Evolutionary conservation across 1,140 invertebrate species (phyloP).

Genomic region (Polypedilum pembai): DNA sequence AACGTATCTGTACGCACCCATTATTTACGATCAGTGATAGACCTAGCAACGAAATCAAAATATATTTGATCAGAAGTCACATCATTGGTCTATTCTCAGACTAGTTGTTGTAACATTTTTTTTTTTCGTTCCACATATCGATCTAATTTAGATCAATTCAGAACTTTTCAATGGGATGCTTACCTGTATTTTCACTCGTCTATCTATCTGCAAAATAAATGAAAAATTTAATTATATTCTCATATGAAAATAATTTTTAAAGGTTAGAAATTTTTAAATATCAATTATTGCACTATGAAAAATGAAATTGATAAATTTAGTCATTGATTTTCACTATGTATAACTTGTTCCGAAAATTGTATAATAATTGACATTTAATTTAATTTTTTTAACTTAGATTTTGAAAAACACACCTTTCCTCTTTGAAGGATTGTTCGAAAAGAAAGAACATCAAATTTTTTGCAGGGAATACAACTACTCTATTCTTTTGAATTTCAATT

Average conservation of each 20-base stretch:
- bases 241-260: neutral
- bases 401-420: constrained; percentile 20
- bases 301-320: neutral
- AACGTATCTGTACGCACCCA: constrained; percentile 99
- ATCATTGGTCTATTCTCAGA: constrained; percentile 52
- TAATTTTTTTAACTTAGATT: neutral
- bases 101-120: neutral
- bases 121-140: neutral
- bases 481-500: neutral
- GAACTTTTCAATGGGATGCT: neutral
- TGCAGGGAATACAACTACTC: neutral
- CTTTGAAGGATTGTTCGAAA: neutral
- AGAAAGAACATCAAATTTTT: neutral
- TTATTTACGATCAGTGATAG: constrained; percentile 49
- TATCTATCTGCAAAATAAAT: constrained; percentile 10
- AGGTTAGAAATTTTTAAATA: neutral
- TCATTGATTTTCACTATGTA: neutral
- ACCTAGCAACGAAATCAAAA: constrained; percentile 56
- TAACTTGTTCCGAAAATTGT: no score
- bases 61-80: constrained; percentile 53
- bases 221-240: neutral
- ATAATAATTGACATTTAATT: neutral
- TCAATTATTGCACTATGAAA: neutral
- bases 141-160: neutral
- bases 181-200: neutral